Conservation (phyloP, 2,113 vertebrate species). For the Salvelinus alpinus region DNA sequence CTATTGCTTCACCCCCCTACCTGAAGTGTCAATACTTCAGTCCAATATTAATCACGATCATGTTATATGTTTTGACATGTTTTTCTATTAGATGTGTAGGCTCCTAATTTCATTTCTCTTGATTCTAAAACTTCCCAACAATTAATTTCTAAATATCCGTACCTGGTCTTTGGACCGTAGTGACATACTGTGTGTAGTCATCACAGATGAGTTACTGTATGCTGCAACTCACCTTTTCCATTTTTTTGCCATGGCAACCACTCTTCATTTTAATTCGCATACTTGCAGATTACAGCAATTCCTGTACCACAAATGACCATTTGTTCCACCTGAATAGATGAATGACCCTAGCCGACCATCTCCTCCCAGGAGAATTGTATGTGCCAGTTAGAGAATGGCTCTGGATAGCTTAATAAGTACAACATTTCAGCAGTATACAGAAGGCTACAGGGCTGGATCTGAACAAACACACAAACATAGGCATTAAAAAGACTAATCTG, state of each 20-base stretch:
- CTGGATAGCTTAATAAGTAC: conserved; percentile 12
- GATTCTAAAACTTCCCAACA: too few species aligned
- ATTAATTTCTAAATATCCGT: too few species aligned
- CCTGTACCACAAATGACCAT: too few species aligned
- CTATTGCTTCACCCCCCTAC: conserved; percentile 52
- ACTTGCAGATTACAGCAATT: too few species aligned
- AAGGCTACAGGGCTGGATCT: neutral
- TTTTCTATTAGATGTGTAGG: too few species aligned
- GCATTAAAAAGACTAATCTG: conserved; percentile 51
- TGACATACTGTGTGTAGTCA: too few species aligned
- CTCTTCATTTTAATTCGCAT: too few species aligned
- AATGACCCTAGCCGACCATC: neutral
- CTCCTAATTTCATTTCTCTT: too few species aligned
- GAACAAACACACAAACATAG: conserved; percentile 43
- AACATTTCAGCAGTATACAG: conserved; percentile 3
- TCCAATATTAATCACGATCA: neutral
- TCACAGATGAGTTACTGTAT: too few species aligned
- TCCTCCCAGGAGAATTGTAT: neutral
- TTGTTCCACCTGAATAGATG: neutral
- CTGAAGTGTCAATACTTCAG: conserved; percentile 15
- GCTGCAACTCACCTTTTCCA: too few species aligned
- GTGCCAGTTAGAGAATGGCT: conserved; percentile 5
- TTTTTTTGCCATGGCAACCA: too few species aligned
- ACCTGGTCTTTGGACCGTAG: too few species aligned
- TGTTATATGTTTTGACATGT: neutral